Percentiles rank a stretch among this genome's conserved stretches.
Conservation (phyloP, 1,140 invertebrate genomes). For the Drosophila arawakana region DNA sequence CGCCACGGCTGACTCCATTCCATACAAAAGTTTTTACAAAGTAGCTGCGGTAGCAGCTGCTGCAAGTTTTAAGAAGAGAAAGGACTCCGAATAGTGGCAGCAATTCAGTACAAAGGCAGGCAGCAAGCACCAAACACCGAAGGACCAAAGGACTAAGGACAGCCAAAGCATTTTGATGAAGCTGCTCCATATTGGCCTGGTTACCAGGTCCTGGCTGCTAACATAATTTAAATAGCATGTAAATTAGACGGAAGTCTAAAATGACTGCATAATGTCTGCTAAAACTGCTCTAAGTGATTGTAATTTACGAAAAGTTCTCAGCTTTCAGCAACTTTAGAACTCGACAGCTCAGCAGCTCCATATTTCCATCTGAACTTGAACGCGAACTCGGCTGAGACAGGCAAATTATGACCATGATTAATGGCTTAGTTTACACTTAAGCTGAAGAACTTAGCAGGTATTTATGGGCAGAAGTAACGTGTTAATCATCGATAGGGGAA, state of each 20-base stretch:
- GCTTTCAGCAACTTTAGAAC: conserved; percentile 1
- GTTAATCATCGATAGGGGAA: too few species aligned
- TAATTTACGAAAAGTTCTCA: conserved; percentile 75
- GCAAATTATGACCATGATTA: conserved; percentile 29
- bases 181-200: conserved; percentile 72
- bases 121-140: neutral
- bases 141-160: conserved; percentile 6
- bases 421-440: conserved; percentile 17
- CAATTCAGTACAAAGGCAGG: conserved; percentile 18
- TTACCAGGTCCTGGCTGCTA: conserved; percentile 30
- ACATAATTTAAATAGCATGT: conserved; percentile 83
- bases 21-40: conserved; percentile 79
- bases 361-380: conserved; percentile 35
- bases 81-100: conserved; percentile 46
- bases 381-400: conserved; percentile 22
- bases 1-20: conserved; percentile 14
- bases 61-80: conserved; percentile 74
- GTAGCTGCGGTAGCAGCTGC: conserved; percentile 74
- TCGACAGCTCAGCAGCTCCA: conserved; percentile 1
- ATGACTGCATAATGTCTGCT: conserved; percentile 82
- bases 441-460: neutral
- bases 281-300: conserved; percentile 81
- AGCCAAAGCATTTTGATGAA: conserved; percentile 74
- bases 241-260: conserved; percentile 83
- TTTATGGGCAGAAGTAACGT: too few species aligned